Evolutionary conservation across 2,113 vertebrate species (phyloP), one percentile per base, ranked within the genome.

Genomic region (Scomber japonicus): DNA sequence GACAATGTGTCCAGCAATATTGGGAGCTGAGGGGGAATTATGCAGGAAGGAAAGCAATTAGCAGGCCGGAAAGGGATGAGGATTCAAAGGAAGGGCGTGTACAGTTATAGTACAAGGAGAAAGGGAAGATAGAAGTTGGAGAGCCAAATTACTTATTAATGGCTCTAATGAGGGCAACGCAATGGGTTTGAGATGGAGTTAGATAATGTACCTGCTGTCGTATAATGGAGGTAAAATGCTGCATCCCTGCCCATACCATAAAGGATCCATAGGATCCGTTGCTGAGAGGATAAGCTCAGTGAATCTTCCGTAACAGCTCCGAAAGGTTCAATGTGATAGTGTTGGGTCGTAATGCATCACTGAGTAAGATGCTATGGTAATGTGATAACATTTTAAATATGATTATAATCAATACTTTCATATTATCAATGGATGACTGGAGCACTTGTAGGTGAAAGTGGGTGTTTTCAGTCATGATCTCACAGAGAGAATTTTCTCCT

Each of bases 1-100:
- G 87, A 85, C 89, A 90, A 88, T 86, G 89, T 92, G 83, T 85
- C 87, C 76, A 11, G 86, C 80, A 73, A 81, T 91, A 88, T 77
- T 67, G 60, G 68, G 59, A 71, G 83, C 85, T 77, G 79, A 8
- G 3, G 81, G 80, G 86, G 87, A 85, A 89, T 89, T 85, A 86
- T 81, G 85, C 76, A 77, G 83, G 83, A 84, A 86, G 78, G 86
- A 88, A 90, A 85, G 92, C 89, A 93, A 94, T 93, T 93, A 93
- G 83, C 9, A 2, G 65, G 70, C 75, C 24, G 35, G 85, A 83
- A 81, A 86, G 83, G 73, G 84, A 79, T 79, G 82, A 53, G 24
- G 87, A 90, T 85, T 88, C 76, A 84, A 88, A 91, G 84, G 75
- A 70, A 75, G 68, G 78, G 78, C 24, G 75, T 80, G 78, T 69